Evolutionary conservation across 2,797 vertebrate species (phyloP).

Genomic region (Sylvia borin): DNA sequence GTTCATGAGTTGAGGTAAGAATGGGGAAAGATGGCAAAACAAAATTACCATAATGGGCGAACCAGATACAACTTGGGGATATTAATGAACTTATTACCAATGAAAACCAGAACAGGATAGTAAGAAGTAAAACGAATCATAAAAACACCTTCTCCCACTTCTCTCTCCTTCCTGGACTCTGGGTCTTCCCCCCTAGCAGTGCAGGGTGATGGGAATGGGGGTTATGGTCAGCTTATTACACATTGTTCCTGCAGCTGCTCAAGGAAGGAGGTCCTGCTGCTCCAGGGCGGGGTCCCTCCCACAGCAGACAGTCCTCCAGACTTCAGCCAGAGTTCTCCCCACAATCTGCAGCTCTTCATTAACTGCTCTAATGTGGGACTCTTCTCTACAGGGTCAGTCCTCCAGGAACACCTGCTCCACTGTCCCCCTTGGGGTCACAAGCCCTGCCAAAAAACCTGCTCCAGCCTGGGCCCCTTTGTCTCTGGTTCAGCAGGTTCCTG

Average conservation of each 20-base stretch:
- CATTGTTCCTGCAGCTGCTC: fast-evolving
- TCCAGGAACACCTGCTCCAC: not conserved
- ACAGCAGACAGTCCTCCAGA: not conserved
- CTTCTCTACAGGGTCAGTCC: not conserved
- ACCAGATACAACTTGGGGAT: not conserved
- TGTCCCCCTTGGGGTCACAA: not conserved
- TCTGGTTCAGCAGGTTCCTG: not conserved
- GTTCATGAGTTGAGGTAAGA: not conserved
- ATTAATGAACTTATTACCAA: not conserved
- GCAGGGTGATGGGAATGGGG: not conserved
- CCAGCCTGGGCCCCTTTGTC: not conserved
- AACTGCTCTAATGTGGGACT: not conserved
- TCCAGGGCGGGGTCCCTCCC: not conserved
- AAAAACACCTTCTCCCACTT: fast-evolving
- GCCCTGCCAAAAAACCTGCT: not conserved
- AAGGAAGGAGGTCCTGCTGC: not conserved
- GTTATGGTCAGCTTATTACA: not conserved
- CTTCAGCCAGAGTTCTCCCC: not conserved
- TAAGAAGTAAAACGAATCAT: not conserved
- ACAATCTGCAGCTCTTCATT: not conserved
- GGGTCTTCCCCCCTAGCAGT: no score
- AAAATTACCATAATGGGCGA: not conserved
- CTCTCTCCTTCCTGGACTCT: not conserved
- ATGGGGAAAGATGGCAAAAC: fast-evolving
- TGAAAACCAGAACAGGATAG: not conserved